Base-by-base conservation (phyloP, 2,797 vertebrate genomes). In the Aselliscus stoliczkanus region DNA sequence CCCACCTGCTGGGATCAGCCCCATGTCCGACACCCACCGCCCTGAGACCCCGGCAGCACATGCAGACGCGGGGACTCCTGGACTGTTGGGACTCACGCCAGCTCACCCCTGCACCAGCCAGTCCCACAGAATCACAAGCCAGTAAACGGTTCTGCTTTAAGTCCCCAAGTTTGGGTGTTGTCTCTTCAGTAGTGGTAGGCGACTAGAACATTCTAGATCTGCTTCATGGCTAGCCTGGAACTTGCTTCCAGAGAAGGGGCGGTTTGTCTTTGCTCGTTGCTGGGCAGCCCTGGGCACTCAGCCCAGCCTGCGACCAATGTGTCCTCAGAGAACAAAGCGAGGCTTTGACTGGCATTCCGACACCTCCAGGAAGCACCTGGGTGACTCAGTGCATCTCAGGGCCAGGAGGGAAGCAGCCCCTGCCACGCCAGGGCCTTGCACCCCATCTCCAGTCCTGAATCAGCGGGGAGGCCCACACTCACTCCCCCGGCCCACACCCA, bases 1-100 rank as follows among this genome's bases (percentile, higher is more conserved):
- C 56, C 2, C n/a, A 9, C 23, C n/a, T 39, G 44, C 3, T 0
- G 11, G 39, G 13, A 42, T 34, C 29, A 10, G 7, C 18, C 31
- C 64, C 25, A 1, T 0, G 0, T 1, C 7, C n/a, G n/a, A 37
- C 0, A 56, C 2, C 34, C n/a, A 4, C 56, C 11, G 0, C 31
- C 37, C 29, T 4, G 39, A 37, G 7, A 47, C 31, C 76, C 7
- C 2, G 25, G 23, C 27, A 11, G 42, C 15, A 1, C 23, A 0
- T 0, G 0, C 2, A 47, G 56, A 52, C 15, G 5, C 15, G 4
- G 31, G 25, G 39, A 4, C 17, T 29, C 13, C 62, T 23, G 29
- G 73, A 20, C 2, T 3, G 0, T 0, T 1, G 12, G 23, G 27
- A 67, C 17, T 1, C 29, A 27, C 10, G 1, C 42, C 54, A 2